Evolutionary conservation across 2,113 vertebrate genomes (phyloP).

Genomic region (Gavia stellata): DNA sequence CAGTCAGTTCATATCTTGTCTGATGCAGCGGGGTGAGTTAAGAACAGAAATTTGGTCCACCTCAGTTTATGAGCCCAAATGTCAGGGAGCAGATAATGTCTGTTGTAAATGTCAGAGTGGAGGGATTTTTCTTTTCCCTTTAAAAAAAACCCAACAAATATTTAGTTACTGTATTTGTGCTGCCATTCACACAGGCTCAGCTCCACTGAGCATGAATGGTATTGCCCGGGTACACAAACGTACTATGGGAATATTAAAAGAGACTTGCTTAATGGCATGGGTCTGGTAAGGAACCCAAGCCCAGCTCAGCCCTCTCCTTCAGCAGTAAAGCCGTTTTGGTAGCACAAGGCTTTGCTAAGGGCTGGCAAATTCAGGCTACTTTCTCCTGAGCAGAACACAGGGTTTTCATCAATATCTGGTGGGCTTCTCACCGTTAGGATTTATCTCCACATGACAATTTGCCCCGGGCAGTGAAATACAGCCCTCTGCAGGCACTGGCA

Average conservation of each 20-base stretch:
- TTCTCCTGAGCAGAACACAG: background rate
- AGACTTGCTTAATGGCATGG: background rate
- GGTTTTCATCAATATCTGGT: accelerated
- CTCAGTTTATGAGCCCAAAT: background rate
- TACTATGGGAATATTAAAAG: background rate
- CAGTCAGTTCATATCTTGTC: background rate
- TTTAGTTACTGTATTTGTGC: background rate
- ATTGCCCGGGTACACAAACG: no score
- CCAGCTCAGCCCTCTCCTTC: background rate
- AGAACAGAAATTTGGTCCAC: background rate
- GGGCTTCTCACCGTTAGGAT: background rate
- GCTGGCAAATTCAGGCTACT: background rate
- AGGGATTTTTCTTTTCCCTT: background rate
- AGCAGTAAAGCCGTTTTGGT: background rate
- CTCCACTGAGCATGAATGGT: background rate
- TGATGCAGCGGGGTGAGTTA: background rate
- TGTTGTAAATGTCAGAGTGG: slow-evolving; percentile 23
- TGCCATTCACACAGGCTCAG: background rate
- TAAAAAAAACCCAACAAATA: background rate
- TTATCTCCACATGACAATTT: background rate
- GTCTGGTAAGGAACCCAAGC: background rate
- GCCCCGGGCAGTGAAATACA: background rate
- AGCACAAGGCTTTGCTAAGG: background rate
- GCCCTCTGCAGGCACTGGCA: background rate
- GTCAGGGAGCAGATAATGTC: slow-evolving; percentile 11